Evolutionary conservation across 2,797 vertebrate species (phyloP).

Genomic region (Adelosebastes latens): DNA sequence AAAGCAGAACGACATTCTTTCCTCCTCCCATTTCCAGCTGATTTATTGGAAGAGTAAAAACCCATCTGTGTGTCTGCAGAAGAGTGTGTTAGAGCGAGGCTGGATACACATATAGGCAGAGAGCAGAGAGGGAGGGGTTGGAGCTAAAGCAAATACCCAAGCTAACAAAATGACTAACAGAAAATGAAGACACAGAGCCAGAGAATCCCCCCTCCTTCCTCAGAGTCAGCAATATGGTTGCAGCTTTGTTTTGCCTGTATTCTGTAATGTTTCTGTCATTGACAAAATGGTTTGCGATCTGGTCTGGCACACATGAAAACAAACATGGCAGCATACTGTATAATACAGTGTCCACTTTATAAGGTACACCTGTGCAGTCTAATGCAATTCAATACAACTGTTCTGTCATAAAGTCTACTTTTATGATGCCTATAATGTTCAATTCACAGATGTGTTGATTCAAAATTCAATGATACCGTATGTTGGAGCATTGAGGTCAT

Average conservation of each 20-base stretch:
- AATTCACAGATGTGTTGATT: background rate
- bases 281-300: background rate
- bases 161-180: background rate
- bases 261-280: background rate
- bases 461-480: background rate
- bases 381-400: background rate
- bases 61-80: background rate
- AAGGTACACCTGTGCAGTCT: background rate
- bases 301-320: background rate
- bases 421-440: background rate
- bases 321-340: background rate
- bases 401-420: background rate
- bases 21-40: background rate
- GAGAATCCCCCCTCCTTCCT: background rate
- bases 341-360: background rate
- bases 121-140: background rate
- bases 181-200: background rate
- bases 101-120: background rate
- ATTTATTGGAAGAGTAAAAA: constrained; percentile 14
- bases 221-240: background rate
- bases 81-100: constrained; percentile 1
- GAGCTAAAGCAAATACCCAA: background rate
- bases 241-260: background rate
- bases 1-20: background rate
- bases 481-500: background rate